Evolutionary conservation across 2,797 vertebrate genomes (phyloP), one percentile per base, ranked within the genome.

Genomic region (Microctenopoma steveboyesi): DNA sequence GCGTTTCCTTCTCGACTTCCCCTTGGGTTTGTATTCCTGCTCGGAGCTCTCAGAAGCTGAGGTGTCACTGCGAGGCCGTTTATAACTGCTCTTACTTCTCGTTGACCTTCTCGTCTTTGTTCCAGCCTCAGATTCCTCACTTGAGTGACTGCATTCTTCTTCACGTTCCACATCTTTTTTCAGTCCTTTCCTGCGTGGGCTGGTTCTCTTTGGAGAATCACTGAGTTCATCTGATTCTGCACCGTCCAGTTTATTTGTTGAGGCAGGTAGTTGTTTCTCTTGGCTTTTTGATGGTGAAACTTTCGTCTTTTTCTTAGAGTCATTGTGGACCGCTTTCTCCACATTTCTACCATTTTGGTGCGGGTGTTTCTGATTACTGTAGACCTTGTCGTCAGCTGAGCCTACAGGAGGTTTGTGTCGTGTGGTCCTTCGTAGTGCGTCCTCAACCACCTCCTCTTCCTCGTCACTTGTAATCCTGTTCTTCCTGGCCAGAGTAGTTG

Each of bases 311-410:
- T 87, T 92, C 78, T 82, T 89, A 7, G 74, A 79, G 62, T 83
- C 74, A 58, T 80, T 88, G 49, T 70, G 69, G 58, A 83, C 79
- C 10, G 72, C 66, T 66, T 85, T 80, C 18, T 86, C 79, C 60
- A 84, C 33, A 16, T 89, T 91, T 65, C 79, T 87, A 70, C 94
- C 94, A 18, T 95, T 95, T 78, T 93, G 94, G 67, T 93, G 89
- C 49, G 76, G 73, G 18, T 79, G 83, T 79, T 88, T 92, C 42
- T 82, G 80, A 58, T 79, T 55, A 69, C 27, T 48, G n/a, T 50
- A 50, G 39, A 74, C 69, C 47, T 81, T 75, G 3, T 84, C 85
- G 30, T 93, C 90, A 10, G 92, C 91, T 0, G 93, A 94, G 76
- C 84, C 92, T 30, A 75, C 63, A 11, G 72, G 65, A 73, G 59